Percentiles rank a stretch among this genome's conserved stretches.
phyloP scores from a whole-genome alignment of 2,888 invertebrate genomes.

The Noctua pronuba region DNA sequence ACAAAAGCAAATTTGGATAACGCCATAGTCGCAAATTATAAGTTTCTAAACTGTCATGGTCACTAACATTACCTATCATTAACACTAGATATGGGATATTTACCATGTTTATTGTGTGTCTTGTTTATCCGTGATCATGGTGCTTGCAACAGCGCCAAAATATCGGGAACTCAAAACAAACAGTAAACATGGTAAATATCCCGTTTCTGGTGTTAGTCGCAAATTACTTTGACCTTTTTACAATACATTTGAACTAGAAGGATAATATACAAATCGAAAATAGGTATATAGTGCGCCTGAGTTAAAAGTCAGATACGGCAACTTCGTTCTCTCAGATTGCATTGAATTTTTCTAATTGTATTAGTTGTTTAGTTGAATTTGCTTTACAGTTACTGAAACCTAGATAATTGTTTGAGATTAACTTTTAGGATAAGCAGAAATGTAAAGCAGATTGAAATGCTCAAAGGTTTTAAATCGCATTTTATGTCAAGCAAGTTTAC shows the following conservation, averaged over 20 bases:
- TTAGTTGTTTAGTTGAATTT: neutral
- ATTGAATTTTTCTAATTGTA: neutral
- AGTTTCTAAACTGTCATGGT: too few relatives aligned
- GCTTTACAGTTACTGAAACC: neutral
- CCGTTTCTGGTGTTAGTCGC: too few relatives aligned
- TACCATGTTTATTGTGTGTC: too few relatives aligned
- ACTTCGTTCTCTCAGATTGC: neutral
- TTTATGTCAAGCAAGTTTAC: neutral
- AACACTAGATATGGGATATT: too few relatives aligned
- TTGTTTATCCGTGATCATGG: too few relatives aligned
- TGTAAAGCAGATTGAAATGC: neutral
- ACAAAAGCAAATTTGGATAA: neutral
- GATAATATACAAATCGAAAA: neutral
- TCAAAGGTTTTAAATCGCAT: neutral
- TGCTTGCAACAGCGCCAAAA: too few relatives aligned
- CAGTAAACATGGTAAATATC: too few relatives aligned
- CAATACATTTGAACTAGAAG: neutral
- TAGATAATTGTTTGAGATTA: neutral
- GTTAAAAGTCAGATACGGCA: neutral
- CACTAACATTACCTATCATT: too few relatives aligned
- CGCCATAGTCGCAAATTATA: neutral
- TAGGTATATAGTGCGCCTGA: slow-evolving; percentile 2
- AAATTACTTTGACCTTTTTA: neutral
- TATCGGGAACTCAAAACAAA: too few relatives aligned
- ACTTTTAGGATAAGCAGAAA: neutral